Base-by-base conservation (phyloP, 2,888 invertebrate genomes). In the Eupelmus urozonus region DNA sequence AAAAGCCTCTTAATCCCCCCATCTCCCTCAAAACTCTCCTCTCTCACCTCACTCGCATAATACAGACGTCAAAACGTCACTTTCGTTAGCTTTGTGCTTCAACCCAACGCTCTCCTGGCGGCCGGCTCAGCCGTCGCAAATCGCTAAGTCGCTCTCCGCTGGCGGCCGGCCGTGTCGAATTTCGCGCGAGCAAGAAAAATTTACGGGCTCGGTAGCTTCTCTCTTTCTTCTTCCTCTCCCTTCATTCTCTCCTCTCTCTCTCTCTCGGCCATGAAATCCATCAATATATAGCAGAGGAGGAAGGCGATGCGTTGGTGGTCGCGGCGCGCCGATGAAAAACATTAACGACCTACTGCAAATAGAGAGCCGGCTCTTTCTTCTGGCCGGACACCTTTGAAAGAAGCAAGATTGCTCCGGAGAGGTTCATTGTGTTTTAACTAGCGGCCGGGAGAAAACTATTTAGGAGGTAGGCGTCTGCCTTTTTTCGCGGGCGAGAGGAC, bases 291-390 rank as follows among this genome's bases (percentile, higher is more conserved):
- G n/a, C 9, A 78, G 80, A 27, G 9, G 18, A 3, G 53, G 27
- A 69, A 72, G 55, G 9, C 34, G 55, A n/a, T 79, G 25, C 77
- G 75, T 78, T 79, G 82, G 82, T 81, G 81, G 83, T 76, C 82
- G 80, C 70, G 79, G 74, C 78, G 79, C 76, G 76, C 60, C 25
- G 60, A 79, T 78, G 76, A 81, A 63, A 70, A 69, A 77, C 76
- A 78, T 53, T 80, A 83, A 83, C 82, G 80, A 82, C 78, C 81
- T 59, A 69, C 81, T 81, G 82, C 82, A 82, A 82, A 82, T 80
- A 82, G 73, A 73, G 9, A 9, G 34, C 65, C 70, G 70, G 25
- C n/a, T 66, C 40, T 66, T 78, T 60, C 51, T 66, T 49, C 34
- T 40, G 1, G 7, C 18, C 11, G 9, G 16, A 2, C 57, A 73